Conservation (phyloP, 2,113 vertebrate genomes). For the Percina caprodes region DNA sequence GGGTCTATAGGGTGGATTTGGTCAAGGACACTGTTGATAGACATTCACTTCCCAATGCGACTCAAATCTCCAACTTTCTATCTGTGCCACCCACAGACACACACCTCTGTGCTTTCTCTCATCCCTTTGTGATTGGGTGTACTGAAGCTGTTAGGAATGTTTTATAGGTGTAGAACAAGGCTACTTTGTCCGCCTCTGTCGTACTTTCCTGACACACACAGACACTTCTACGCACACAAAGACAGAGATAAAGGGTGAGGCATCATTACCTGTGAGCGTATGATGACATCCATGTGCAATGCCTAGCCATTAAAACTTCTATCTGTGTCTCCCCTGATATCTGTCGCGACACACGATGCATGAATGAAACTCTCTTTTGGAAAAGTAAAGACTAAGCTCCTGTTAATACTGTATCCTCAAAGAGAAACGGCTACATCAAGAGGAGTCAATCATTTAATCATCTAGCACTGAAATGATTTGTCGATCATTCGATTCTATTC, state of each 20-base stretch:
- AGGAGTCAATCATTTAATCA: neutral
- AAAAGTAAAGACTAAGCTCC: neutral
- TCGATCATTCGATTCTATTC: neutral
- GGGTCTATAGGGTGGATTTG: neutral
- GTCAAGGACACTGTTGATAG: slow-evolving; percentile 53
- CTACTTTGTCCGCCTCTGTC: slow-evolving; percentile 33
- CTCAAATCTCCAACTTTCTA: slow-evolving; percentile 35
- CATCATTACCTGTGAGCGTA: slow-evolving; percentile 61
- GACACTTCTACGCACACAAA: slow-evolving; percentile 20
- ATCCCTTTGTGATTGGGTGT: slow-evolving; percentile 24
- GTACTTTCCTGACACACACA: slow-evolving; percentile 40
- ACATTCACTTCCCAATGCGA: slow-evolving; percentile 9
- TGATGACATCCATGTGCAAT: slow-evolving; percentile 73
- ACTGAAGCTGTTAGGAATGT: slow-evolving; percentile 40
- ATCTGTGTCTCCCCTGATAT: neutral
- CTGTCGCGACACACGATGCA: neutral
- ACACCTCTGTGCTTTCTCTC: slow-evolving; percentile 5
- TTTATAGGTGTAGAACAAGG: slow-evolving; percentile 50
- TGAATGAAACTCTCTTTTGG: neutral
- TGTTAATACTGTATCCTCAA: too few relatives aligned
- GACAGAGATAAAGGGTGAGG: slow-evolving; percentile 44
- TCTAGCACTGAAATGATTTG: neutral
- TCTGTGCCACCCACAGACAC: slow-evolving; percentile 1
- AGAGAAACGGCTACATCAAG: neutral
- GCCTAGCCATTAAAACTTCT: neutral